A percentile compares a stretch with the other conserved stretches of the same genome.
Conservation (phyloP, 2,888 invertebrate species). For the Brenthis daphne region DNA sequence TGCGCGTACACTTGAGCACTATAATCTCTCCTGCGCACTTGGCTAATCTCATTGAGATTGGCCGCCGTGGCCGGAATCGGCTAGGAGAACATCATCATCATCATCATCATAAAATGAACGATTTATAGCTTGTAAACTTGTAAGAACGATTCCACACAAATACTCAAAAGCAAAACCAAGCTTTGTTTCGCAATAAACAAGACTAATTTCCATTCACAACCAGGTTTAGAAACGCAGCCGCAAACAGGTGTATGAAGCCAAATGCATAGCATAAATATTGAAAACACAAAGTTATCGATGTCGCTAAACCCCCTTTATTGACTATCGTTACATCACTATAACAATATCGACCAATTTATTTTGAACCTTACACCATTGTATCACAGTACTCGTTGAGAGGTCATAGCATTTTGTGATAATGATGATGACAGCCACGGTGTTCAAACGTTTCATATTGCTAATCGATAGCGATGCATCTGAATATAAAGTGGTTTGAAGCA, state of each 20-base stretch:
- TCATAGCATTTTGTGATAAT: constrained; percentile 60
- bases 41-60: no score
- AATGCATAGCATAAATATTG: constrained; percentile 72
- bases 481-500: constrained; percentile 60
- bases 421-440: constrained; percentile 63
- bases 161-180: constrained; percentile 32
- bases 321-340: constrained; percentile 61
- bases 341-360: constrained; percentile 42
- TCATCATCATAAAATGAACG: no score
- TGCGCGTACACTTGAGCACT: no score
- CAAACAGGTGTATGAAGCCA: constrained; percentile 65
- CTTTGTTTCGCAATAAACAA: constrained; percentile 33
- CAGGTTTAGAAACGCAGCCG: constrained; percentile 44
- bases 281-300: constrained; percentile 78
- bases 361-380: constrained; percentile 41
- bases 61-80: no score
- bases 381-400: constrained; percentile 44
- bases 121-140: no score
- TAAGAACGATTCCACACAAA: neutral
- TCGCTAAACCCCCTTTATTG: constrained; percentile 77
- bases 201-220: constrained; percentile 40
- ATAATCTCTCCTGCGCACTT: no score
- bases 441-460: constrained; percentile 61
- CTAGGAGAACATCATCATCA: no score
- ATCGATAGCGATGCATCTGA: constrained; percentile 61